Base-by-base conservation (phyloP, 2,113 vertebrate genomes). In the Leptobrachium ailaonicum region DNA sequence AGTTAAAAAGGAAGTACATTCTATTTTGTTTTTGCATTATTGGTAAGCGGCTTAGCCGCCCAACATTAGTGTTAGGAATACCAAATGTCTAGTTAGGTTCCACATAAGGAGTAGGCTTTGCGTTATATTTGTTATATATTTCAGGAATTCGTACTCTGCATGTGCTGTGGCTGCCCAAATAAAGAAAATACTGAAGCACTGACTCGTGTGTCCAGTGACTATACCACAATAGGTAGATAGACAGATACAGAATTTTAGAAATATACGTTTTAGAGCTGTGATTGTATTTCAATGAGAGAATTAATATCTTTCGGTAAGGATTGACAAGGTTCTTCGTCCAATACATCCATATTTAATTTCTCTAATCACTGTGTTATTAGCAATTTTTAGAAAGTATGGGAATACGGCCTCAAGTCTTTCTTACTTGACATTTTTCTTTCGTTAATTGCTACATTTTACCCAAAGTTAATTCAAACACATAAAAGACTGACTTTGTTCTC, bases 381-480 rank as follows among this genome's bases (percentile, higher is more conserved):
- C 47, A 71, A 50, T 20, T 47, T 62, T 69, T 81, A 45, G 6
- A 71, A 32, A 54, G 5, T 20, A 53, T 58, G 77, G 47, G 72
- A 43, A 63, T 2, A 69, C 72, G 56, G 63, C 10, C 66, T 75
- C 2, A 7, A 75, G 47, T 43, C n/a, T 32, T 73, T 70, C 0
- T 11, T 6, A 2, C 7, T 4, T 60, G 3, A 75, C 1, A 56
- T 83, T 80, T 71, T 47, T 75, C 12, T 64, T 53, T 60, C 41
- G 44, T 0, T 43, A 75, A 71, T 83, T 71, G 60, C 70, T 44
- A 77, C 47, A 76, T 68, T 76, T 42, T 60, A 41, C 14, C 6
- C 43, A 68, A 41, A 56, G 64, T 76, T 76, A 67, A 76, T 76
- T 76, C 64, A 68, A 14, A 3, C 64, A 68, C 64, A 43, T 76